Conservation (phyloP, 1,140 invertebrate genomes). For the Anagrus nilaparvatae region DNA sequence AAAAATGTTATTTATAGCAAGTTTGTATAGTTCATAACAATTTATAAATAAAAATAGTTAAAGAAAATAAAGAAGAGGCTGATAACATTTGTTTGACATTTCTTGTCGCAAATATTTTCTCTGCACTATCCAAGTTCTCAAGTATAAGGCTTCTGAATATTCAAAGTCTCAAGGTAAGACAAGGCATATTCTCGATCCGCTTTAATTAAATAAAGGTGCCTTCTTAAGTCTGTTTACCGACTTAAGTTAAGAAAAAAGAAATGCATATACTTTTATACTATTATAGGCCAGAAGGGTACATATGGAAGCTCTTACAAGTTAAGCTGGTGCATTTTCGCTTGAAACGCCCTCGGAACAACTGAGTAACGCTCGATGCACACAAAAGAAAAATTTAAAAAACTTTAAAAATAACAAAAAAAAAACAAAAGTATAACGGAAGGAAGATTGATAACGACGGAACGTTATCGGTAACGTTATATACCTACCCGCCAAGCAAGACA, state of each 20-base stretch:
- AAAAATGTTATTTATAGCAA: no score
- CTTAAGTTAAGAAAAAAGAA: slow-evolving; percentile 27
- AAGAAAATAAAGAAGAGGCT: no score
- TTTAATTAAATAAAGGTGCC: slow-evolving; percentile 33
- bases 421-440: no score
- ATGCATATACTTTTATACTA: no score
- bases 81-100: no score
- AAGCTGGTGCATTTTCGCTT: slow-evolving; percentile 32
- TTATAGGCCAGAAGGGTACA: slow-evolving; percentile 23
- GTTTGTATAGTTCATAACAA: no score
- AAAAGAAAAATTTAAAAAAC: slow-evolving; percentile 22
- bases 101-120: no score
- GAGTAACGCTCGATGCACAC: slow-evolving; percentile 33
- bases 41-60: no score
- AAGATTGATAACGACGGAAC: slow-evolving; percentile 17
- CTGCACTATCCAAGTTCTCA: no score
- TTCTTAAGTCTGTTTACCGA: slow-evolving; percentile 37
- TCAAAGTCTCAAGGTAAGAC: slow-evolving; percentile 30
- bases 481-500: slow-evolving; percentile 4
- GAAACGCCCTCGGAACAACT: slow-evolving; percentile 15
- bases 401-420: no score
- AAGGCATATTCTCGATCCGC: slow-evolving; percentile 37
- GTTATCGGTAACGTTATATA: slow-evolving; percentile 14
- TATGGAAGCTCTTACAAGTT: slow-evolving; percentile 20
- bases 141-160: no score